Conservation (phyloP, 2,113 vertebrate species). For the Piprites chloris region DNA sequence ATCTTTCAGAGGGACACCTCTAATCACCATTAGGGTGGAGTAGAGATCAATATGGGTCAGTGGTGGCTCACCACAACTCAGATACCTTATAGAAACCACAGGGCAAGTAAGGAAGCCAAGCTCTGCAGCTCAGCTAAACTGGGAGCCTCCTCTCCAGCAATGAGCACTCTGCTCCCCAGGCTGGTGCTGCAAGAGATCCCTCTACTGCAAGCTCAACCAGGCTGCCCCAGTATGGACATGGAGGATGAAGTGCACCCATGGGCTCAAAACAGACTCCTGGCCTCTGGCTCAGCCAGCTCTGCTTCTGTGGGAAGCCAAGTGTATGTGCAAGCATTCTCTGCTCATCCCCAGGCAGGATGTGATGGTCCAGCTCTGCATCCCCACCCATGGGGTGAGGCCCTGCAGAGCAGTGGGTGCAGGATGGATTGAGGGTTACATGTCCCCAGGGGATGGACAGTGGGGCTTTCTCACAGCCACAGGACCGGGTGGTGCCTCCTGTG, state of each 20-base stretch:
- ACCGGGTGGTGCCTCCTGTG: not conserved
- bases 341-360: not conserved
- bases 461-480: not conserved
- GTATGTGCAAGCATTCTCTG: too few species aligned
- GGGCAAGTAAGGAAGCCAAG: not conserved
- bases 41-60: not conserved
- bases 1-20: not conserved
- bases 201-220: not conserved
- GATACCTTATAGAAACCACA: not conserved
- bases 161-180: not conserved
- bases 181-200: not conserved
- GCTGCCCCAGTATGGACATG: not conserved
- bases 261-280: not conserved
- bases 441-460: not conserved
- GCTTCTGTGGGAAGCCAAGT: not conserved
- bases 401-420: not conserved
- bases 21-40: not conserved
- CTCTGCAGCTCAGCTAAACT: not conserved
- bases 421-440: accelerated
- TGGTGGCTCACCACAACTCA: not conserved
- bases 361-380: accelerated
- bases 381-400: accelerated
- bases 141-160: not conserved
- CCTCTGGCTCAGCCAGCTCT: not conserved
- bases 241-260: not conserved